phyloP scores from a whole-genome alignment of 2,888 invertebrate species.

The Chloromyia formosa region DNA sequence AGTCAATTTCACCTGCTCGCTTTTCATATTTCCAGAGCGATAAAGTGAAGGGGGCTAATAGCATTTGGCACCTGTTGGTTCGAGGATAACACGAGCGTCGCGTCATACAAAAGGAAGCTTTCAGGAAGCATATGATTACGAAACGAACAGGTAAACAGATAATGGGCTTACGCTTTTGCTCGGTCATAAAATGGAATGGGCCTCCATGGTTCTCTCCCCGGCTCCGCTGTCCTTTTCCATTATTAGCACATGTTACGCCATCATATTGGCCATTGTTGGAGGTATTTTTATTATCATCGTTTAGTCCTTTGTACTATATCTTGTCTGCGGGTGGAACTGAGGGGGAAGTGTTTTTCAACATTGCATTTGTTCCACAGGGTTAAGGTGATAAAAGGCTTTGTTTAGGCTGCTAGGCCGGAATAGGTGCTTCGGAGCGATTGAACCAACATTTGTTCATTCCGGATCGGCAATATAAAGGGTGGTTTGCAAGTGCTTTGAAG shows the following conservation, averaged over 20 bases:
- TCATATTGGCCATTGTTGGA: background rate
- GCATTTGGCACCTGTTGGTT: background rate
- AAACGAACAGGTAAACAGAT: background rate
- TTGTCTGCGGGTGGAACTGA: no score
- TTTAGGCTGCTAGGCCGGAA: no score
- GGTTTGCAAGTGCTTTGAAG: no score
- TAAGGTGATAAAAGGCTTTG: no score
- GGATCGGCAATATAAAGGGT: no score
- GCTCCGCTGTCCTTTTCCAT: background rate
- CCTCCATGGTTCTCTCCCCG: background rate
- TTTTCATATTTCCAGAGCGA: background rate
- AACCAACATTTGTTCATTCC: no score
- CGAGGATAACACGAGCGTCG: background rate
- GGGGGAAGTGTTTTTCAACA: no score
- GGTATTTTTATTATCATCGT: background rate
- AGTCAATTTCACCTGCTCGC: background rate
- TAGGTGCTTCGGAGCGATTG: no score
- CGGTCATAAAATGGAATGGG: background rate
- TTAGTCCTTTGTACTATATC: background rate
- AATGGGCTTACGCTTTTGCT: background rate
- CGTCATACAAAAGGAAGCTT: background rate
- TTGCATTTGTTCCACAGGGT: no score
- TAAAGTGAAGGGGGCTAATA: background rate
- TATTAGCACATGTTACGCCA: constrained; percentile 3
- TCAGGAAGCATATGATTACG: background rate